Base-by-base conservation (phyloP, 1,140 invertebrate genomes). In the Rhagoletis zephyria region DNA sequence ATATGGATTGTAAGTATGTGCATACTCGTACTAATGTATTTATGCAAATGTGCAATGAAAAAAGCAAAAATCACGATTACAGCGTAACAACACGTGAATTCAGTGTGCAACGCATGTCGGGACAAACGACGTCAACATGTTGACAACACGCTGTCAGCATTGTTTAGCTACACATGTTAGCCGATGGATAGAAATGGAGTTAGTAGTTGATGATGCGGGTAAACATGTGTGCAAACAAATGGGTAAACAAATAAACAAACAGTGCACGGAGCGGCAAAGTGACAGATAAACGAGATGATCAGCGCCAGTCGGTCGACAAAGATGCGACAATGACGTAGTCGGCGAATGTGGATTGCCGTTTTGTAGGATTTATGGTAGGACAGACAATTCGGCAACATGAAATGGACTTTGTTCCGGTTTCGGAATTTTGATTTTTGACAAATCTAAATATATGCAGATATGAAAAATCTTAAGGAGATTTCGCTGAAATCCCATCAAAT, bases 81-180 rank as follows among this genome's bases (percentile, higher is more conserved):
- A 48, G 42, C 42, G 42, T 48, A 56, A 81, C 74, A 81, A 81
- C 48, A 81, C 74, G 74, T 81, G 74, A 81, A 81, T 56, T 74
- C 70, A 48, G 30, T 12, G 48, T 14, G 42, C 48, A 74, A 74
- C 70, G 45, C 42, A 74, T 51, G 70, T 48, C 12, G 42, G 4
- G 7, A 74, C 45, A 48, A 45, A 48, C 45, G 10, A 48, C 45
- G 45, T 16, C 70, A 48, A 48, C 65, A 67, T 81, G 74, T 81
- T 81, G 74, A 81, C 74, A 81, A 81, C 74, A 16, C 42, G 19
- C 48, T 81, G 74, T 81, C 74, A 81, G 48, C n/a, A 81, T 81
- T 81, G 74, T 81, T 81, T 81, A 81, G 74, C 74, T 45, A 81
- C 45, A 81, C 45, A 51, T 81, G 48, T 81, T 81, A 81, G 74